phyloP scores from a whole-genome alignment of 2,797 vertebrate species.

The Acanthurus lineatus region DNA sequence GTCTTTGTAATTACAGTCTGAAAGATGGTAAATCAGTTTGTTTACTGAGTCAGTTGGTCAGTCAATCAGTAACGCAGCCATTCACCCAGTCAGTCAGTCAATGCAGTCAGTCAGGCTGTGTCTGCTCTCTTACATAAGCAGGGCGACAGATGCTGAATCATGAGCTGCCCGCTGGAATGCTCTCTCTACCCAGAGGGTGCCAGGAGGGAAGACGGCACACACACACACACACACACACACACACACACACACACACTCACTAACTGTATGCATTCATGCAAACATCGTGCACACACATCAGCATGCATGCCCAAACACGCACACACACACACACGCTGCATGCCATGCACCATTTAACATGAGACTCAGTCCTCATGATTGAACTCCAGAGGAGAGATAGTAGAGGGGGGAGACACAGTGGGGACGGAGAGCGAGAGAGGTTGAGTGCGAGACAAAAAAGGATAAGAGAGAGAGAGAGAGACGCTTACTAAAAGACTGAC shows the following conservation, averaged over 20 bases:
- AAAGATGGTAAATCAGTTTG: conserved; percentile 42
- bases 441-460: conserved; percentile 48
- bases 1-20: background rate
- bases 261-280: conserved; percentile 60
- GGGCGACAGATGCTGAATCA: conserved; percentile 87
- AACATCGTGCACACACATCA: conserved; percentile 27
- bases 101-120: conserved; percentile 65
- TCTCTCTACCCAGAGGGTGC: conserved; percentile 78
- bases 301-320: conserved; percentile 9
- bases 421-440: conserved; percentile 39
- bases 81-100: conserved; percentile 58
- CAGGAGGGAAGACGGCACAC: conserved; percentile 67
- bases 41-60: conserved; percentile 62
- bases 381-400: conserved; percentile 65
- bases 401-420: conserved; percentile 24
- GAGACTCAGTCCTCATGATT: conserved; percentile 66
- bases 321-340: conserved; percentile 39
- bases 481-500: conserved; percentile 63
- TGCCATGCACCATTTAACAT: conserved; percentile 79
- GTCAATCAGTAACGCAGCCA: conserved; percentile 61
- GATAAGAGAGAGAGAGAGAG: conserved; percentile 9
- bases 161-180: conserved; percentile 82
- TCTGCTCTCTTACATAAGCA: conserved; percentile 81
- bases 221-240: conserved; percentile 40
- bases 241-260: conserved; percentile 26